Percentiles rank a stretch among this genome's conserved stretches.
Conservation (phyloP, 2,797 vertebrate species). For the Enteromius anoplus region DNA sequence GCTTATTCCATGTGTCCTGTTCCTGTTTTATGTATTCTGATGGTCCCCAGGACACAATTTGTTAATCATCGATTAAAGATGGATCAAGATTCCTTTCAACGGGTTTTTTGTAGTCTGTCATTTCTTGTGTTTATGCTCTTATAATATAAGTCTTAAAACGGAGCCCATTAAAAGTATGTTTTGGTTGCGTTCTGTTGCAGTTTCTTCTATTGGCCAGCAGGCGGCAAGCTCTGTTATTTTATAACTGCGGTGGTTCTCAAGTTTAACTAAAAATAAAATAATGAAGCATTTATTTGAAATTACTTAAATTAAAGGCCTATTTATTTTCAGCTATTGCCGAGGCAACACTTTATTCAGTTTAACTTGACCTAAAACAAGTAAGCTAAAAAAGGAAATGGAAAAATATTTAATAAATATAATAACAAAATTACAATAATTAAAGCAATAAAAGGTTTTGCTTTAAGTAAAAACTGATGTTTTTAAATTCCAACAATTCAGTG, state of each 20-base stretch:
- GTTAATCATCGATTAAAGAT: conserved; percentile 59
- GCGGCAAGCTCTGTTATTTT: background rate
- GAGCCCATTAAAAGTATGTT: conserved; percentile 24
- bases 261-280: background rate
- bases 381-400: background rate
- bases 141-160: conserved; percentile 1
- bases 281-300: background rate
- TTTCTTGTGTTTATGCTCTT: conserved; percentile 4
- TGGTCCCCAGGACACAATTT: conserved; percentile 53
- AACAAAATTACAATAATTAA: background rate
- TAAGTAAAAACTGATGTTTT: background rate
- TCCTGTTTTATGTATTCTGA: conserved; percentile 55
- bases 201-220: background rate
- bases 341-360: background rate
- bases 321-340: background rate
- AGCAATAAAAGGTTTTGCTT: background rate
- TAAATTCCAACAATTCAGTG: background rate
- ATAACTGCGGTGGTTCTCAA: background rate
- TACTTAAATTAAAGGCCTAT: background rate
- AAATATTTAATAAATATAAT: background rate
- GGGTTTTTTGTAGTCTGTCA: conserved; percentile 23
- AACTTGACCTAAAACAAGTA: background rate
- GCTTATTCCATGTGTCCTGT: conserved; percentile 45
- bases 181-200: conserved; percentile 20
- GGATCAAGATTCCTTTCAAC: conserved; percentile 47